Base-by-base conservation (phyloP, 2,797 vertebrate species). In the Pyrocephalus nanus region DNA sequence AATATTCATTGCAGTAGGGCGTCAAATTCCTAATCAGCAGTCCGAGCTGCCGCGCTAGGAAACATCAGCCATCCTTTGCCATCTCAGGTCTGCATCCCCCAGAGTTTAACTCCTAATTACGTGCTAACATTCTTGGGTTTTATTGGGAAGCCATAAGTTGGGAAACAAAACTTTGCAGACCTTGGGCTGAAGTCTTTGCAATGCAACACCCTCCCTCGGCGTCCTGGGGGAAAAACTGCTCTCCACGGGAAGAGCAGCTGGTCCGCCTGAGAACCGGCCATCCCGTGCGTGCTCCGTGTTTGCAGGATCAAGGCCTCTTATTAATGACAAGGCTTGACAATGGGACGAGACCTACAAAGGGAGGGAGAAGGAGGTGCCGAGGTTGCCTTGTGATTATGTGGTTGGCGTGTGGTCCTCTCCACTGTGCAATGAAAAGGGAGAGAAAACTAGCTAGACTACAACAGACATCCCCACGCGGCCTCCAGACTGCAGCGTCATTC, bases 391-490 rank as follows among this genome's bases (percentile, higher is more conserved):
- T 89, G 82, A 93, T 93, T 94, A 88, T 92, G 91, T 0, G 82
- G 93, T 86, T 88, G 90, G 84, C 2, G 0, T 90, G 61, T 67
- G 64, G 23, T 86, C 94, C 86, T 88, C 72, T 88, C 72, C 70
- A 69, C 48, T 26, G 4, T n/a, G 79, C 61, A 87, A 60, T 62
- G 72, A 88, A 94, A 94, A 91, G 40, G 83, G 79, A 84, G 72
- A 92, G 82, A 96, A 92, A 96, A 97, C 93, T 66, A 93, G 93
- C 91, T 77, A 70, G 94, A 75, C 91, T 90, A 30, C 90, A 93
- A 53, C 67, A 82, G 42, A 30, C 86, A 76, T 64, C 43, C 53
- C 48, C 54, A 77, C 62, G 62, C 1, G 1, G 82, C 67, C 81
- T 91, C 84, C 74, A 76, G 91, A 83, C 38, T 92, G 66, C 86